Percentiles rank a stretch among this genome's conserved stretches.
Evolutionary conservation across 1,140 invertebrate species (phyloP).

Genomic region (Argopecten irradians): DNA sequence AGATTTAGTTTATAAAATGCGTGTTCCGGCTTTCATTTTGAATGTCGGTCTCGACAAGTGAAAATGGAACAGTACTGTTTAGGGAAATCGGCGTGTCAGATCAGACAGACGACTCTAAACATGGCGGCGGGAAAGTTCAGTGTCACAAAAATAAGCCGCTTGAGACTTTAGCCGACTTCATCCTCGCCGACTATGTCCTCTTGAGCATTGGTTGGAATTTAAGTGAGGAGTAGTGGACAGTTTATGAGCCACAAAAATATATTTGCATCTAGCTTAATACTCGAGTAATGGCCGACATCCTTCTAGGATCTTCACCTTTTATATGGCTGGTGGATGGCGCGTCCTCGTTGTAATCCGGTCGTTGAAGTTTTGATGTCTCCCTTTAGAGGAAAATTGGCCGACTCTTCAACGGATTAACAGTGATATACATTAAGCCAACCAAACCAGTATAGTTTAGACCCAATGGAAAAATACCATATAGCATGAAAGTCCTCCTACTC

Average conservation of each 20-base stretch:
- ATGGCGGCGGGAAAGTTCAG: neutral
- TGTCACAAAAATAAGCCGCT: neutral
- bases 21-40: neutral
- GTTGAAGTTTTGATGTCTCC: neutral
- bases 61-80: conserved; percentile 7
- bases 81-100: neutral
- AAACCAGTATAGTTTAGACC: too few relatives aligned
- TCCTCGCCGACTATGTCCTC: neutral
- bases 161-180: neutral
- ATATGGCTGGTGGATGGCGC: neutral
- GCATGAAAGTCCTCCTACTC: too few relatives aligned
- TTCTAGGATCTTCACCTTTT: neutral
- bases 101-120: neutral
- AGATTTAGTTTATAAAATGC: conserved; percentile 18
- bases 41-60: neutral
- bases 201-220: neutral
- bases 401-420: neutral
- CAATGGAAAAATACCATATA: too few relatives aligned
- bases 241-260: neutral
- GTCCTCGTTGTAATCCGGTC: neutral
- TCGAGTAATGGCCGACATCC: neutral
- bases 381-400: neutral
- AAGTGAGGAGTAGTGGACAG: neutral
- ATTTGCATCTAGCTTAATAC: neutral
- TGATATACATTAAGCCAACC: neutral